Evolutionary conservation across 1,140 invertebrate species (phyloP), one percentile per base, ranked within the genome.

Genomic region (Neuroterus valhalla): DNA sequence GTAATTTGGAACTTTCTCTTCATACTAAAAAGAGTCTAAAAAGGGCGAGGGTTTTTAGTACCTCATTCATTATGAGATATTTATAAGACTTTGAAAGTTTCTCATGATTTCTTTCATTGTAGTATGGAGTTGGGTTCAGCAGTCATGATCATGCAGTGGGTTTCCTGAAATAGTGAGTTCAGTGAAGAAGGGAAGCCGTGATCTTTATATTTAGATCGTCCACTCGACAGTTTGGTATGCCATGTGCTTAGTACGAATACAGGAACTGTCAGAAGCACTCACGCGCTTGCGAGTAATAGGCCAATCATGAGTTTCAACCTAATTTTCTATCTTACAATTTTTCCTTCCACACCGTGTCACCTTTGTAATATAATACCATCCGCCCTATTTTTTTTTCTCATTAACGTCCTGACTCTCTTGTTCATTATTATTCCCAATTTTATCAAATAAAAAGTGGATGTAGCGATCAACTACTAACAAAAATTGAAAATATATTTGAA

Each of bases 141-240:
- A 62, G 50, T 42, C n/a, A n/a, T n/a, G n/a, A n/a, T n/a, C n/a
- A n/a, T 68, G 68, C 48, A 62, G 50, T 42, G 45, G 62, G 48
- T 71, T 23, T 74, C 76, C 70, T 71, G 45, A 73, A 78, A 74
- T 78, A 78, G 72, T 50, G 50, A 50, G 48, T 71, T 66, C 50
- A 72, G 66, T 45, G 10, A 67, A 46, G 68, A 75, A 74, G 71
- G 71, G 74, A 76, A 75, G 71, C 52, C 72, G 69, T 68, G 69
- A 48, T 38, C 62, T 76, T 79, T 79, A 79, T 79, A 79, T 79
- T 76, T 78, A 67, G 73, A 78, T 72, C 74, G 68, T 68, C 70
- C 70, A 74, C 69, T 72, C 48, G 70, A 62, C 55, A 70, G 55
- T 72, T 71, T 72, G 75, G 75, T 68, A 74, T 72, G 76, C 70